phyloP scores from a whole-genome alignment of 37 sponge, comb jelly and placozoan species.

The Chondrosia reniformis region DNA sequence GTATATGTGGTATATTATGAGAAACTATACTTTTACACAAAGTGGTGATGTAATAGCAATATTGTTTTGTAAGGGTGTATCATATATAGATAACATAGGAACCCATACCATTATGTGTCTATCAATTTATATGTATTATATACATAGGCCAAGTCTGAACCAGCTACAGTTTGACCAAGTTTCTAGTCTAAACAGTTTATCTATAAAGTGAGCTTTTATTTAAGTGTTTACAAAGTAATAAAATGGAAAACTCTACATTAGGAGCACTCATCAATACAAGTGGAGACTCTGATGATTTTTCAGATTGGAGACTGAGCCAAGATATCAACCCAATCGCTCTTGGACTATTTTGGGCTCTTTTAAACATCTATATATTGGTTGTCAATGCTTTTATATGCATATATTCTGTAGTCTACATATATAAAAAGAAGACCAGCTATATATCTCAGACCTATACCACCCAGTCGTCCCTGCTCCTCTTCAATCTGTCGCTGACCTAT shows the following conservation, averaged over 20 bases:
- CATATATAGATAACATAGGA: too few species aligned
- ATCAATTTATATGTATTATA: neutral
- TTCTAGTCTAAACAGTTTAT: too few species aligned
- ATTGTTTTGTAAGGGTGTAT: too few species aligned
- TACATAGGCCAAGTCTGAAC: neutral
- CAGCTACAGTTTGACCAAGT: too few species aligned
- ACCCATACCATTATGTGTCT: neutral
- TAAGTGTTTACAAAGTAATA: too few species aligned
- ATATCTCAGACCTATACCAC: neutral
- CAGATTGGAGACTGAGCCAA: neutral
- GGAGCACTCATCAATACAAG: neutral
- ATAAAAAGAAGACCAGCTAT: neutral
- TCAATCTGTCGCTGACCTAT: neutral
- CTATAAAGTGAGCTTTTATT: too few species aligned
- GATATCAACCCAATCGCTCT: neutral
- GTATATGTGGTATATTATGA: too few species aligned
- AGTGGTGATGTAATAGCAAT: too few species aligned
- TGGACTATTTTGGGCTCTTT: neutral
- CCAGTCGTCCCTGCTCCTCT: constrained; percentile 6
- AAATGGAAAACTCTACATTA: neutral
- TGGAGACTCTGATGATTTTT: neutral
- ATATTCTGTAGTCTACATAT: neutral
- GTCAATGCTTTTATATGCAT: constrained; percentile 11
- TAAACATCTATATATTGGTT: neutral
- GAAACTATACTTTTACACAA: too few species aligned